Evolutionary conservation across 92 coral and sea anemone species (phyloP).

Genomic region (Porites divaricata): DNA sequence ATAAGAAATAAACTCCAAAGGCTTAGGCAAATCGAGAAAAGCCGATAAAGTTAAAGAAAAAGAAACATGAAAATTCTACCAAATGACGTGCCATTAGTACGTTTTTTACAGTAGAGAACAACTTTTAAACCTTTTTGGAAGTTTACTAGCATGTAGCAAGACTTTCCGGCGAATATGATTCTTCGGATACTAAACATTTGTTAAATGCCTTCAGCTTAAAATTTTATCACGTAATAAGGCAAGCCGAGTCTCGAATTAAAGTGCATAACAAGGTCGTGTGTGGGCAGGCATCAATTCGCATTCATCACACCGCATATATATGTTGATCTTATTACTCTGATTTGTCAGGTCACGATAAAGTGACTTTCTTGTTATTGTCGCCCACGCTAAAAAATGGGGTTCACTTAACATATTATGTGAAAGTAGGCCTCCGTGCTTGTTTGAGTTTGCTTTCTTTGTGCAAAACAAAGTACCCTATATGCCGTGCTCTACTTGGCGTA

Average conservation of each 20-base stretch:
- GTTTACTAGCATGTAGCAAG: not conserved
- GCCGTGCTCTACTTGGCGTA: slow-evolving; percentile 7
- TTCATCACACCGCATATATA: not conserved
- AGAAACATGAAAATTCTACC: not conserved
- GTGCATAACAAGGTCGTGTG: slow-evolving; percentile 35
- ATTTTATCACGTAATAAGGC: slow-evolving; percentile 24
- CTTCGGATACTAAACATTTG: slow-evolving; percentile 25
- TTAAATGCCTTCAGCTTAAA: slow-evolving; percentile 32
- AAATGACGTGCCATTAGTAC: not conserved
- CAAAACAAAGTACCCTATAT: not conserved
- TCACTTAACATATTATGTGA: not conserved
- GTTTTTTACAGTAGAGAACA: not conserved
- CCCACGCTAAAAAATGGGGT: not conserved
- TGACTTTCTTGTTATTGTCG: slow-evolving; percentile 18
- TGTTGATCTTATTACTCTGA: slow-evolving; percentile 11
- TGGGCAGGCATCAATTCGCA: slow-evolving; percentile 32
- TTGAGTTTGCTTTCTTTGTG: not conserved
- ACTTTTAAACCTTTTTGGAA: not conserved
- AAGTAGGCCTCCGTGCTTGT: not conserved
- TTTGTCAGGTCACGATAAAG: slow-evolving; percentile 37
- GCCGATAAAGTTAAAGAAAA: not conserved
- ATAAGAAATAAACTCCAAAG: slow-evolving; percentile 9
- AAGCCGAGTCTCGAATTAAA: not conserved
- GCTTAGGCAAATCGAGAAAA: not conserved
- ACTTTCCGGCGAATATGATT: slow-evolving; percentile 22